phyloP scores from a whole-genome alignment of 30 jellyfish, hydroid and myxozoan species.

The Pseudorhiza aurosa region DNA sequence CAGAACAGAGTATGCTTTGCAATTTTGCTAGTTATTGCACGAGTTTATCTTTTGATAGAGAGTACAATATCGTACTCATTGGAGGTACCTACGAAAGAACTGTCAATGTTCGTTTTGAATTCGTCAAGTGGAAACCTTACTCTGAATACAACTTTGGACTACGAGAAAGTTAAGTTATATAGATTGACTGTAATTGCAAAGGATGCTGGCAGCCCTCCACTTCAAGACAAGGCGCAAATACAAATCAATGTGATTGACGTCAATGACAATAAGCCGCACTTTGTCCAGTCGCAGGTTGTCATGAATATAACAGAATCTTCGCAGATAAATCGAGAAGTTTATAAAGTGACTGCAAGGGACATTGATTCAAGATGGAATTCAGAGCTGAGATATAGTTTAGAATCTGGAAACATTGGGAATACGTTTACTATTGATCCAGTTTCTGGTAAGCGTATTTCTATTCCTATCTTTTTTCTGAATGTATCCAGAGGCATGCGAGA shows the following conservation, averaged over 20 bases:
- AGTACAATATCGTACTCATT: constrained; percentile 29
- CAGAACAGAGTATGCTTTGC: no score
- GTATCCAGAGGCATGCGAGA: no score
- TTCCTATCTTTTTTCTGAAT: no score
- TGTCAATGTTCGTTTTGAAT: constrained; percentile 46
- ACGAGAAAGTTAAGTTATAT: constrained; percentile 55
- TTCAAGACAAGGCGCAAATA: constrained; percentile 66
- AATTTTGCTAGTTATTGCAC: neutral
- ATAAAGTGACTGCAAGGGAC: constrained; percentile 79
- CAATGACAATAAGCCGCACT: constrained; percentile 82
- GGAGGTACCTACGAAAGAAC: constrained; percentile 15
- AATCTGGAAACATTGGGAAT: constrained; percentile 68
- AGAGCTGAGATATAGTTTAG: constrained; percentile 58
- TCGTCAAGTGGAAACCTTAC: constrained; percentile 66
- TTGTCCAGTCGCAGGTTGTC: constrained; percentile 19
- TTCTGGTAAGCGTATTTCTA: constrained; percentile 65
- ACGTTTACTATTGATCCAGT: constrained; percentile 76
- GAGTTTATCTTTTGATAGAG: constrained; percentile 16
- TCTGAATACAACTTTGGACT: constrained; percentile 69
- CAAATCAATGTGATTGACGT: constrained; percentile 77
- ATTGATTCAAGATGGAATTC: constrained; percentile 76
- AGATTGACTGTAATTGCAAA: constrained; percentile 71
- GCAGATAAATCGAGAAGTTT: constrained; percentile 41
- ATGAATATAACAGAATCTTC: constrained; percentile 70
- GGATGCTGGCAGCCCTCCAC: constrained; percentile 79